Evolutionary conservation across 2,888 invertebrate genomes (phyloP).

Genomic region (Caenorhabditis sinica): DNA sequence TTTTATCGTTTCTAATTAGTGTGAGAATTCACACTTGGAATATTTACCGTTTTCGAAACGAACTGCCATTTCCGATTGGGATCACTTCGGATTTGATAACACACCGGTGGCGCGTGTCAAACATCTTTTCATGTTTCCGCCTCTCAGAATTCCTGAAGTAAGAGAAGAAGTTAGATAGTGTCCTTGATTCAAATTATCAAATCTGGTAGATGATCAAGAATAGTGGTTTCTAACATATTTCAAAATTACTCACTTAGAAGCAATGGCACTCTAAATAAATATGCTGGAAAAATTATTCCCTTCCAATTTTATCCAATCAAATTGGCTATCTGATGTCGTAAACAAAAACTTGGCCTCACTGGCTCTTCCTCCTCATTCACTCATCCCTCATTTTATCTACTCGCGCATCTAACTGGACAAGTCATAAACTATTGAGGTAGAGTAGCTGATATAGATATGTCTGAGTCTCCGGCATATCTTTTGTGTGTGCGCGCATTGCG

Average conservation of each 20-base stretch:
- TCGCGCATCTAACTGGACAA: constrained; percentile 48
- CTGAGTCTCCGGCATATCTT: constrained; percentile 39
- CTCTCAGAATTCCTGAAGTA: neutral
- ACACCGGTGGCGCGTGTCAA: constrained; percentile 28
- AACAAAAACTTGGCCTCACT: constrained; percentile 12
- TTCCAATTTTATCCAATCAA: no score
- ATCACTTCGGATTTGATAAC: constrained; percentile 50
- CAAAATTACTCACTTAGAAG: no score
- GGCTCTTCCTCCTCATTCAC: constrained; percentile 21
- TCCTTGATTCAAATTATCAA: neutral
- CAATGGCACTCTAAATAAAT: constrained; percentile 5
- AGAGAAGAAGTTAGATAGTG: neutral
- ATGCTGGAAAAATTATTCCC: neutral
- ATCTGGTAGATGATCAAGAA: neutral
- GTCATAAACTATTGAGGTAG: constrained; percentile 56
- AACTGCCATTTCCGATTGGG: constrained; percentile 54
- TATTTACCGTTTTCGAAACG: constrained; percentile 23
- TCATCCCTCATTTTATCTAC: constrained; percentile 32
- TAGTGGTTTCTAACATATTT: no score
- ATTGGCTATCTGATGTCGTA: no score
- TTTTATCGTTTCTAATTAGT: no score
- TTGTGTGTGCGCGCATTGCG: constrained; percentile 58
- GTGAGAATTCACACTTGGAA: constrained; percentile 41
- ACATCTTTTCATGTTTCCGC: constrained; percentile 18
- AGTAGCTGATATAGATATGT: constrained; percentile 58